These are phyloP conservation scores for Diaprepes abbreviatus DNA, from an alignment of 2,888 invertebrate genomes.

Conservation along the genomic window DNA sequence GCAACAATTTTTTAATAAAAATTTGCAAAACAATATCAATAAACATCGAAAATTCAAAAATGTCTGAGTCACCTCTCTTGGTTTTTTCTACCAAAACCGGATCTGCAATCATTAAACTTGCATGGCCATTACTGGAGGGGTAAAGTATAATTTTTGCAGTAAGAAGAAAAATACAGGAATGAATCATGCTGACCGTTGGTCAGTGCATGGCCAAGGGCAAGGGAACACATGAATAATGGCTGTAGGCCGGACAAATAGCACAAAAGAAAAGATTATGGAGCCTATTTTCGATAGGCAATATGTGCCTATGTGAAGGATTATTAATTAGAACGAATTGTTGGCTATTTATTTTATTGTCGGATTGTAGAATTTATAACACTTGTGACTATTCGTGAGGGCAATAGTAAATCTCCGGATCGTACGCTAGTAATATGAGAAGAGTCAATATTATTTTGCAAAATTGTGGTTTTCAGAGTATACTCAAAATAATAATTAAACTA, in stretches of 20 bases:
- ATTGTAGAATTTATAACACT: constrained; percentile 27
- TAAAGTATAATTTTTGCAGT: constrained; percentile 35
- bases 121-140: constrained; percentile 16
- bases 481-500: no score
- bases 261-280: constrained; percentile 32
- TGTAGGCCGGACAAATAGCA: constrained; percentile 30
- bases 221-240: constrained; percentile 43
- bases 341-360: constrained; percentile 23
- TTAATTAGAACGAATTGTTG: constrained; percentile 34
- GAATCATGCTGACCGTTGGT: constrained; percentile 50
- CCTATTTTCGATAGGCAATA: constrained; percentile 43
- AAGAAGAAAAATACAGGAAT: constrained; percentile 38
- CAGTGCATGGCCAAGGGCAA: constrained; percentile 44
- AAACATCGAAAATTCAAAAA: no score
- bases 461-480: no score
- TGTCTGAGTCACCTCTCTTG: no score
- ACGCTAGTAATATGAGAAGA: no score
- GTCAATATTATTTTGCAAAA: no score
- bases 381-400: no score
- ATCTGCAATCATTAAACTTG: constrained; percentile 14
- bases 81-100: not conserved
- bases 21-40: no score
- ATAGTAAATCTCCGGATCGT: no score
- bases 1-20: no score
- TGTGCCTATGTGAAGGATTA: constrained; percentile 40